These are phyloP conservation scores for Drosophila anomelani DNA, from an alignment of 2,888 invertebrate genomes.

Conservation along the genomic window DNA sequence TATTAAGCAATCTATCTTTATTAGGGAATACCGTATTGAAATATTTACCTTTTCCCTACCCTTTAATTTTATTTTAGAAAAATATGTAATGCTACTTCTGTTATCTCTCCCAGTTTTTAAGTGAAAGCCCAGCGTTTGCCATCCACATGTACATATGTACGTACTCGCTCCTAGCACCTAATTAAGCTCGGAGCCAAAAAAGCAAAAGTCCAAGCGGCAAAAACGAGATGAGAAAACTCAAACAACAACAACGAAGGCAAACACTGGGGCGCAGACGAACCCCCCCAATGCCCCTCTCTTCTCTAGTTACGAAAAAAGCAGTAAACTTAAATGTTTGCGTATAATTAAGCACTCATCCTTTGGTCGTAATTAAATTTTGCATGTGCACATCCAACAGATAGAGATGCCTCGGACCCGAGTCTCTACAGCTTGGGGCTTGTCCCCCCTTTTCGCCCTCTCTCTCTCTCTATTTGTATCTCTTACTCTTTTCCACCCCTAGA, in stretches of 20 bases:
- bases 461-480: background rate
- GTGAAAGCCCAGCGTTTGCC: background rate
- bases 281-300: constrained; percentile 2
- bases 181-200: constrained; percentile 58
- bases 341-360: constrained; percentile 85
- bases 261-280: constrained; percentile 40
- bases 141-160: background rate
- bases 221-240: constrained; percentile 42
- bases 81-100: too few species aligned
- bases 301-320: constrained; percentile 63
- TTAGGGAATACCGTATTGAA: background rate
- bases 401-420: constrained; percentile 43
- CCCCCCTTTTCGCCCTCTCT: background rate
- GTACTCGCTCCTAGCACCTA: constrained; percentile 28
- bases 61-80: background rate
- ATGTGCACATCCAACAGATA: constrained; percentile 82
- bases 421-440: constrained; percentile 28
- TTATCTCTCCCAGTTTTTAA: background rate
- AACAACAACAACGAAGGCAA: constrained; percentile 40
- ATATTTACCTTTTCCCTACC: background rate
- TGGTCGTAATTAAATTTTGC: constrained; percentile 84
- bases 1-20: background rate
- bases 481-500: background rate
- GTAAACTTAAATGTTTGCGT: constrained; percentile 84
- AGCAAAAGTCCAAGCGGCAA: constrained; percentile 50